Evolutionary conservation across 1,140 invertebrate species (phyloP).

Genomic region (Drosophila seguyi): DNA sequence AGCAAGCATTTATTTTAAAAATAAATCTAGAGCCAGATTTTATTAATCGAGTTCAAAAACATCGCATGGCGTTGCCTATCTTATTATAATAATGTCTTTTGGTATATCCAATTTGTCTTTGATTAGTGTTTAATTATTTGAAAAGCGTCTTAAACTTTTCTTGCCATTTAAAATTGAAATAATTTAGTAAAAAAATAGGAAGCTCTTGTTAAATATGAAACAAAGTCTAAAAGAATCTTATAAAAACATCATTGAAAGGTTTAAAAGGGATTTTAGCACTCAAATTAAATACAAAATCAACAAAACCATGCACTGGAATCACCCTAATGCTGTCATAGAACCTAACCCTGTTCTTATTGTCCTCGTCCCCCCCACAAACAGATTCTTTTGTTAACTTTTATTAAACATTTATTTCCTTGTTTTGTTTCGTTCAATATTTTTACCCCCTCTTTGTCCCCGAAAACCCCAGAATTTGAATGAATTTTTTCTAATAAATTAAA

Average conservation of each 20-base stretch:
- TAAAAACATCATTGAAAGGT: not conserved
- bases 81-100: no score
- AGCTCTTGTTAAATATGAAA: not conserved
- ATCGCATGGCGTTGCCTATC: no score
- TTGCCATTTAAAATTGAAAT: not conserved
- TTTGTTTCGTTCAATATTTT: slow-evolving; percentile 11
- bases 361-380: slow-evolving; percentile 10
- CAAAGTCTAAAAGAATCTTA: slow-evolving; percentile 4
- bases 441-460: not conserved
- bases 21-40: no score
- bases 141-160: not conserved
- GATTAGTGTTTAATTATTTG: no score
- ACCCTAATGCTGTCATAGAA: slow-evolving; percentile 59
- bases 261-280: slow-evolving; percentile 20
- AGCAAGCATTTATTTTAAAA: no score
- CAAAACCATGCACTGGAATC: slow-evolving; percentile 51
- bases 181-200: not conserved
- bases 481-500: slow-evolving; percentile 7
- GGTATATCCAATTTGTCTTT: no score
- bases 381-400: slow-evolving; percentile 8
- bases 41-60: no score
- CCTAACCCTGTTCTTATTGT: slow-evolving; percentile 35
- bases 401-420: slow-evolving; percentile 26
- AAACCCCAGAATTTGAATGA: not conserved
- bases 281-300: not conserved